A percentile compares a stretch with the other conserved stretches of the same genome.
Evolutionary conservation across 2,888 invertebrate species (phyloP).

Genomic region (Priocnemis perturbator): DNA sequence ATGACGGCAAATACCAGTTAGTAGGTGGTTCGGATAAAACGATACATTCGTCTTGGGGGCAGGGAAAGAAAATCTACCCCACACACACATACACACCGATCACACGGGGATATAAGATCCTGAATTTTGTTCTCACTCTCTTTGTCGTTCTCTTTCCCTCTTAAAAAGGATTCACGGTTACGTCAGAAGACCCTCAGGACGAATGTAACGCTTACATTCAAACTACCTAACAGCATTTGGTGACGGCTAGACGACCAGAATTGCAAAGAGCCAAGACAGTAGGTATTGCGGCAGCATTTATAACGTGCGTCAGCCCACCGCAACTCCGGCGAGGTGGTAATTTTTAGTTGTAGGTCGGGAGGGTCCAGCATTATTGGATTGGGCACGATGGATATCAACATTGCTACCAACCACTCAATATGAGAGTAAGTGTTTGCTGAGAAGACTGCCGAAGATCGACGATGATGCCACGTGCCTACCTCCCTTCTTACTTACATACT

Average conservation of each 20-base stretch:
- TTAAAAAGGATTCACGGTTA: conserved; percentile 18
- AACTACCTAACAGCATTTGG: conserved; percentile 73
- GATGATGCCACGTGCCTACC: conserved; percentile 67
- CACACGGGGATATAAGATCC: conserved; percentile 10
- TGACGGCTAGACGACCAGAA: conserved; percentile 71
- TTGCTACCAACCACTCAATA: conserved; percentile 74
- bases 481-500: conserved; percentile 71
- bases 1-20: conserved; percentile 71
- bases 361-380: conserved; percentile 63
- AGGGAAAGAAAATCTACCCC: too few species aligned
- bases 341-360: conserved; percentile 66
- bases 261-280: conserved; percentile 71
- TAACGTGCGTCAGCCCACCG: conserved; percentile 67
- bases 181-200: conserved; percentile 49
- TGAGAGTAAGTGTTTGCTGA: conserved; percentile 73
- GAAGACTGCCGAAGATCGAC: conserved; percentile 67
- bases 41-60: conserved; percentile 57
- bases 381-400: conserved; percentile 69
- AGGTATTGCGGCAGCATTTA: conserved; percentile 54
- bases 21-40: conserved; percentile 66
- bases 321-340: conserved; percentile 72
- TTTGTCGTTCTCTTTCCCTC: too few species aligned
- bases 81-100: conserved; percentile 4
- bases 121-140: conserved; percentile 16
- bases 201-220: conserved; percentile 67